A percentile compares a stretch with the other conserved stretches of the same genome.
phyloP scores from a whole-genome alignment of 2,113 vertebrate genomes.

The Aplodontia rufa region DNA sequence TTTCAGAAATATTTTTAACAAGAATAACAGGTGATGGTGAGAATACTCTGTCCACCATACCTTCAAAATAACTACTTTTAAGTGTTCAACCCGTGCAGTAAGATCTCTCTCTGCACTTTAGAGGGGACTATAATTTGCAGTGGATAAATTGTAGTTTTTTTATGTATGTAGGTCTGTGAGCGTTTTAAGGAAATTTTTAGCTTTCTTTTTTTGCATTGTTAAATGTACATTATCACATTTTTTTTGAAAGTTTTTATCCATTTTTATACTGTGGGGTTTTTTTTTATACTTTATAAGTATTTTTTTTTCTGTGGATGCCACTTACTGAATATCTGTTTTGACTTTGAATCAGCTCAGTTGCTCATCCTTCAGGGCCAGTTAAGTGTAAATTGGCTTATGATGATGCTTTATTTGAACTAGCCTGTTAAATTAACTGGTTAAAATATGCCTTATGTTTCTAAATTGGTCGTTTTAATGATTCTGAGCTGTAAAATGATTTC shows the following conservation, averaged over 20 bases:
- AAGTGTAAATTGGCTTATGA: conserved; percentile 35
- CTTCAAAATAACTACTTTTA: not conserved
- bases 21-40: not conserved
- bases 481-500: not conserved
- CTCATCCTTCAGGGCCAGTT: conserved; percentile 8
- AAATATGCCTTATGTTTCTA: conserved; percentile 15
- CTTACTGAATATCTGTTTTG: not conserved
- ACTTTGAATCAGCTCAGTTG: not conserved
- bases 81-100: not conserved
- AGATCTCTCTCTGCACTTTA: not conserved
- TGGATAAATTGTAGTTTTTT: not conserved
- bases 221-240: not conserved
- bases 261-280: not conserved
- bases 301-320: not conserved
- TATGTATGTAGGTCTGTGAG: not conserved
- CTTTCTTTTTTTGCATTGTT: not conserved
- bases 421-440: conserved; percentile 6
- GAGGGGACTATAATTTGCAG: not conserved
- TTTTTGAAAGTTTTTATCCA: not conserved
- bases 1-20: not conserved
- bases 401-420: not conserved
- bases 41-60: not conserved
- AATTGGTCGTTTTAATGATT: not conserved
- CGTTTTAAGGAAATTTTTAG: not conserved
- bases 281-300: not conserved